These are phyloP conservation scores for Clistopyga incitator DNA, from an alignment of 2,888 invertebrate genomes.

Conservation along the genomic window DNA sequence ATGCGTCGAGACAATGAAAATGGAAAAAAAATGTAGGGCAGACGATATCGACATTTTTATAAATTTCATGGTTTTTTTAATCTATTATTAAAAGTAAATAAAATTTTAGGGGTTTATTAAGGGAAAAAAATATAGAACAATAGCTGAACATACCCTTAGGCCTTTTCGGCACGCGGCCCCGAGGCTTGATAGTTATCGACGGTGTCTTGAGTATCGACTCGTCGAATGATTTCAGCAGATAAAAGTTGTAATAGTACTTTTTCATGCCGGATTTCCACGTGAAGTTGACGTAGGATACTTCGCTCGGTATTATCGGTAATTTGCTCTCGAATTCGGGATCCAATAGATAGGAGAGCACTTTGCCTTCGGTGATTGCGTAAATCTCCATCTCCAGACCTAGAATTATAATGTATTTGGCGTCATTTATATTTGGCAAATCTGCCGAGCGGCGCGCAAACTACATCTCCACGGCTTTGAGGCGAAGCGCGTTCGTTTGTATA, in stretches of 20 bases:
- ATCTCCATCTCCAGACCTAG: slow-evolving; percentile 94
- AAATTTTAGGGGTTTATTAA: neutral
- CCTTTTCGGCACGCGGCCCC: slow-evolving; percentile 93
- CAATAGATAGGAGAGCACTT: slow-evolving; percentile 93
- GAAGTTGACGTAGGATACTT: slow-evolving; percentile 95
- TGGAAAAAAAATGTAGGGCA: too few species aligned
- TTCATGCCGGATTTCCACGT: slow-evolving; percentile 94
- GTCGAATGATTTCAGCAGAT: slow-evolving; percentile 93
- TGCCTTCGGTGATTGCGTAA: slow-evolving; percentile 94
- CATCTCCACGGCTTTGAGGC: neutral
- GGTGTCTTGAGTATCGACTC: slow-evolving; percentile 94
- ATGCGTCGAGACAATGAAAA: too few species aligned
- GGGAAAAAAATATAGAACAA: neutral
- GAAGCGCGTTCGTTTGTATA: neutral
- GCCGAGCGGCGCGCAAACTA: neutral
- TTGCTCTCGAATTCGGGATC: slow-evolving; percentile 96
- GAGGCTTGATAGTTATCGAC: slow-evolving; percentile 93
- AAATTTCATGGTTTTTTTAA: too few species aligned
- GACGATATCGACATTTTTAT: too few species aligned
- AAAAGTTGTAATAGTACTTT: slow-evolving; percentile 94
- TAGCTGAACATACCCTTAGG: slow-evolving; percentile 89
- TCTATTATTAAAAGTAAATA: too few species aligned
- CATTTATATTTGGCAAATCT: too few species aligned
- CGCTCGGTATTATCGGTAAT: slow-evolving; percentile 95
- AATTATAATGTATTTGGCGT: slow-evolving; percentile 30